phyloP scores from a whole-genome alignment of 2,113 vertebrate genomes.

The Nycticorax nycticorax region DNA sequence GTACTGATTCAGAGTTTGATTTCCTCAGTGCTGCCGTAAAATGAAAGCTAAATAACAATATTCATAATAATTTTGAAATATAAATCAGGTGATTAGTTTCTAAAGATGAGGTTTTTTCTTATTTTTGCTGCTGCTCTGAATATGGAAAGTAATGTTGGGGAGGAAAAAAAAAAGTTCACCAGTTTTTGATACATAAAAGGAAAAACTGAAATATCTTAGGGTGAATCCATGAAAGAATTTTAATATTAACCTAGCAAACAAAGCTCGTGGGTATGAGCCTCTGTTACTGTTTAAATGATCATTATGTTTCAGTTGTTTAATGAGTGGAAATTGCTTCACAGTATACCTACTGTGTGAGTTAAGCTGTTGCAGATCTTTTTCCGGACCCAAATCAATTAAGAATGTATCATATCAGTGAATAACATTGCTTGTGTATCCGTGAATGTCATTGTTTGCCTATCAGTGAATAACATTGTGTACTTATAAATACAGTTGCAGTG shows the following conservation, averaged over 20 bases:
- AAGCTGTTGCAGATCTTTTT: neutral
- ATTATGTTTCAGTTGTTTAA: neutral
- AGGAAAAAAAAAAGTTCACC: neutral
- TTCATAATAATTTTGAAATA: neutral
- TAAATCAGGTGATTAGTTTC: neutral
- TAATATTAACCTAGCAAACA: neutral
- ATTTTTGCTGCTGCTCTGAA: neutral
- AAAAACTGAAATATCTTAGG: neutral
- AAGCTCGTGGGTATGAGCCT: neutral
- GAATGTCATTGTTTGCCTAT: neutral
- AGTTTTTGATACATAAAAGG: neutral
- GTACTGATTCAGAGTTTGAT: neutral
- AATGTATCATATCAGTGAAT: neutral
- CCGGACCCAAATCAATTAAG: neutral
- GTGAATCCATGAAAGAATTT: neutral
- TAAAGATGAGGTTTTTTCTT: neutral
- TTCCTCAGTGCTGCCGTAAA: neutral
- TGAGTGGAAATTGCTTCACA: neutral
- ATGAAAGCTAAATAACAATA: neutral
- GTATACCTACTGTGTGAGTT: neutral
- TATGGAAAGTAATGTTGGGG: neutral
- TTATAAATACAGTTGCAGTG: neutral
- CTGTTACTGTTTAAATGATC: neutral
- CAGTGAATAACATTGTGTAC: neutral
- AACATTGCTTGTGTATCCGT: neutral